Base-by-base conservation (phyloP, 2,888 invertebrate species). In the Isotomurus palustris region DNA sequence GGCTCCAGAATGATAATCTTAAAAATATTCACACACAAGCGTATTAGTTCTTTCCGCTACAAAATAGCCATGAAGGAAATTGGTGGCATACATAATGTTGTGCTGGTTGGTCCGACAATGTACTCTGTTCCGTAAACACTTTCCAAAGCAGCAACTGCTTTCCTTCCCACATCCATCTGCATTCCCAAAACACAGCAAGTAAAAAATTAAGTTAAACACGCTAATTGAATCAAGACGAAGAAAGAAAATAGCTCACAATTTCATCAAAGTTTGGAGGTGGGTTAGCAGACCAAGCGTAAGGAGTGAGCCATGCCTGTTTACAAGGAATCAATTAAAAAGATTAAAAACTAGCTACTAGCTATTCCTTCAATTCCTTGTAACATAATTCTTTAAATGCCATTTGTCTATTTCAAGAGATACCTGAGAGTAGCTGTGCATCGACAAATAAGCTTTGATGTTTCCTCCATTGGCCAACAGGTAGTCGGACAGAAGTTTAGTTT, bases 381-480 rank as follows among this genome's bases (percentile, higher is more conserved):
- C n/a, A n/a, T n/a, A n/a, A n/a, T n/a, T n/a, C n/a, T n/a, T n/a
- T n/a, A n/a, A n/a, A n/a, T n/a, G n/a, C n/a, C n/a, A n/a, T n/a
- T n/a, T n/a, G n/a, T 32, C 36, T 32, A 17, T 14, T 2, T 2
- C 28, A 17, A 8, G 4, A 35, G 28, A 51, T 40, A n/a, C n/a
- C 40, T 93, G 78, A n/a, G 87, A 88, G 69, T 80, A 88, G 14
- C 88, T 84, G 72, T 91, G 90, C 59, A 89, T 76, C 0, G 85
- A 82, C 14, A 89, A 72, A 72, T 86, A 90, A 56, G 85, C 75
- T n/a, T 44, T 43, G 54, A 53, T 54, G 3, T 52, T 32, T 2
- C 28, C 12, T 8, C 3, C 12, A 8, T n/a, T 22, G 6, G 71
- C 69, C 66, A 72, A 81, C 80, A 58, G 83, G 82, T 83, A 83